phyloP scores from a whole-genome alignment of 30 jellyfish, hydroid and myxozoan genomes.

The Pelagia noctiluca region DNA sequence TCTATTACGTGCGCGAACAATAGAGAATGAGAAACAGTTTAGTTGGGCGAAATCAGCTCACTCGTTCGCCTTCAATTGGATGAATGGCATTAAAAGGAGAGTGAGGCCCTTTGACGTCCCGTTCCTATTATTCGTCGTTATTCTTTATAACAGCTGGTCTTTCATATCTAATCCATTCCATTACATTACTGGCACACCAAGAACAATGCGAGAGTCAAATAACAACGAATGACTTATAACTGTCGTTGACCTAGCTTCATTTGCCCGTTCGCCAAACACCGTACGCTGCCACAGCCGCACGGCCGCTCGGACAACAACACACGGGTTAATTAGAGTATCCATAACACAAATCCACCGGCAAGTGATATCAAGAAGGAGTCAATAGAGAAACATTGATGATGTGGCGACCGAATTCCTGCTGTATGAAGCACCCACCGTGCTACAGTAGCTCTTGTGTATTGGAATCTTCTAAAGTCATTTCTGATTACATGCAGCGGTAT shows the following conservation, averaged over 20 bases:
- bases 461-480: slow-evolving; percentile 60
- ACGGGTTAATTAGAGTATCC: not conserved
- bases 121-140: slow-evolving; percentile 43
- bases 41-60: not conserved
- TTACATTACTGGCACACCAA: slow-evolving; percentile 76
- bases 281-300: not conserved
- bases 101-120: slow-evolving; percentile 57
- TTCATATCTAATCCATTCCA: slow-evolving; percentile 63
- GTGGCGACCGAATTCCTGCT: slow-evolving; percentile 71
- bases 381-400: slow-evolving; percentile 21
- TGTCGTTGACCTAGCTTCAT: slow-evolving; percentile 70
- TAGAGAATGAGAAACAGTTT: not conserved
- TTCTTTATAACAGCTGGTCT: slow-evolving; percentile 59
- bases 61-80: slow-evolving; percentile 36
- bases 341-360: not conserved
- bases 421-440: slow-evolving; percentile 73
- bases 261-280: slow-evolving; percentile 71
- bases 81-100: slow-evolving; percentile 41
- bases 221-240: slow-evolving; percentile 69
- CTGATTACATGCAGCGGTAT: slow-evolving; percentile 67
- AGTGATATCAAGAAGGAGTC: not conserved
- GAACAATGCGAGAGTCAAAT: slow-evolving; percentile 53
- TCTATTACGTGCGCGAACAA: not conserved
- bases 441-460: slow-evolving; percentile 56
- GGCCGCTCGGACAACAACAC: not conserved